A percentile compares a stretch with the other conserved stretches of the same genome.
Conservation (phyloP, 2,113 vertebrate genomes). For the Capra hircus region DNA sequence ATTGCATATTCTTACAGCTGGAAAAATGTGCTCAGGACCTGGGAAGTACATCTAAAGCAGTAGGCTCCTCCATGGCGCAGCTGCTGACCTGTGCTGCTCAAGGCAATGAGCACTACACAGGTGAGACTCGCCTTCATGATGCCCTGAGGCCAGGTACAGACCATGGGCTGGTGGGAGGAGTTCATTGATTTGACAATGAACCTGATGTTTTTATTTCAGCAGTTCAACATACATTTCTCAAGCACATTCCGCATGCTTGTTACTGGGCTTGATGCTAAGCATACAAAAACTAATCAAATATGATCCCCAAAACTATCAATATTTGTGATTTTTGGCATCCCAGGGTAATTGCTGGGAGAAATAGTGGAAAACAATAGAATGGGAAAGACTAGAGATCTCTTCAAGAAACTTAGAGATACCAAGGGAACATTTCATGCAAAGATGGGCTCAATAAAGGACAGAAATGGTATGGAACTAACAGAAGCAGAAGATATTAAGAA, state of each 20-base stretch:
- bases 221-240: not conserved
- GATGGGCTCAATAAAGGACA: too few relatives aligned
- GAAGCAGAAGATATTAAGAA: too few relatives aligned
- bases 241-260: not conserved
- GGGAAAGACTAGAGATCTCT: too few relatives aligned
- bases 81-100: constrained; percentile 96
- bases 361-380: too few relatives aligned
- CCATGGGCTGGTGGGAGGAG: accelerated
- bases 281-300: not conserved
- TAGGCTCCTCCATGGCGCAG: constrained; percentile 98
- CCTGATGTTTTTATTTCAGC: not conserved
- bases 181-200: not conserved
- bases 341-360: not conserved
- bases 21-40: constrained; percentile 98
- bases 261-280: not conserved
- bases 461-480: too few relatives aligned
- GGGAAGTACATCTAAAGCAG: constrained; percentile 96
- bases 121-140: constrained; percentile 70
- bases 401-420: too few relatives aligned
- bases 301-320: not conserved
- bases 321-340: not conserved
- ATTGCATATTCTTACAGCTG: constrained; percentile 81
- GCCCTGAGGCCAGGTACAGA: not conserved
- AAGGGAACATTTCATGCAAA: too few relatives aligned
- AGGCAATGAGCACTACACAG: constrained; percentile 98